Base-by-base conservation (phyloP, 1,140 invertebrate genomes). In the Tetraneura akinire region DNA sequence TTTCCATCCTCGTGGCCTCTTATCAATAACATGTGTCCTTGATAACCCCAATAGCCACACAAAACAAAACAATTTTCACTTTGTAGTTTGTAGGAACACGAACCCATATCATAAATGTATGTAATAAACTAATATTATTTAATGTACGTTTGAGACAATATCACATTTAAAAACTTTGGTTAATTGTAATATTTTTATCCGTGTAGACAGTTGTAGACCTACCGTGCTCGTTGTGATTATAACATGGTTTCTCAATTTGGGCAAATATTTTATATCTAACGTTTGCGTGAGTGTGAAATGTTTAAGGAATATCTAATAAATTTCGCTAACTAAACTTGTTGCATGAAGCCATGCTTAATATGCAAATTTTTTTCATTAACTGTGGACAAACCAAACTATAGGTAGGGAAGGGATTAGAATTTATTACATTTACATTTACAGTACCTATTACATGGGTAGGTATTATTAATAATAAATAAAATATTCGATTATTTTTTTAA, bases 1-100 rank as follows among this genome's bases (percentile, higher is more conserved):
- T 78, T 62, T 60, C 55, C 53, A 78, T 78, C 74, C 74, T 78
- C 74, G 74, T 78, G 74, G 74, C 74, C 74, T 60, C 74, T 78
- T 78, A 78, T 78, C 74, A 57, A 62, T 47, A 78, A 47, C 55
- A 45, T 26, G 37, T 78, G 74, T 78, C 74, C 74, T 78, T 78
- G 74, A 78, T 78, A 78, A 78, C 74, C 55, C 73, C 21, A 60
- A 51, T 71, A n/a, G 74, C 37, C 53, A 26, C 29, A 47, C 23
- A 47, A 47, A 71, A 47, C 23, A 47, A 47, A 71, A 71, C 23
- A 47, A 45, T 26, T 45, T 47, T 60, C 21, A 37, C 74, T 45
- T 49, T 60, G 53, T 60, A 62, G 21, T 37, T 16, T 5, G n/a
- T 16, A 47, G 16, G 5, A 11, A 13, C 16, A 6, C 14, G 29